phyloP scores from a whole-genome alignment of 2,888 invertebrate genomes.

The Lochmaea crataegi region DNA sequence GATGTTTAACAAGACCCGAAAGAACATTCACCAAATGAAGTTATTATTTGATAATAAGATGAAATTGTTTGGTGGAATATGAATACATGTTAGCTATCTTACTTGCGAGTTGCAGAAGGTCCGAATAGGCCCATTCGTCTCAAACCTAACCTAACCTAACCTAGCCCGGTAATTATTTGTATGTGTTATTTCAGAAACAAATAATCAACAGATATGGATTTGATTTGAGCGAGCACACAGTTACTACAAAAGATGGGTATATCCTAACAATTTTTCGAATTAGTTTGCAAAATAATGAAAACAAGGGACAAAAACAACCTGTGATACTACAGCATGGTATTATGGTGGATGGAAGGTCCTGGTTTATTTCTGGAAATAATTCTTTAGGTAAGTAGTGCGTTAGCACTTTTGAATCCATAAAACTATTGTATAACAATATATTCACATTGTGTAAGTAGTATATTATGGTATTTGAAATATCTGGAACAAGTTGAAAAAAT shows the following conservation, averaged over 20 bases:
- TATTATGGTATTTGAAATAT: no score
- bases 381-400: constrained; percentile 44
- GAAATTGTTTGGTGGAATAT: no score
- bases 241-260: constrained; percentile 84
- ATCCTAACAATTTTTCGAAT: constrained; percentile 69
- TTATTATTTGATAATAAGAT: no score
- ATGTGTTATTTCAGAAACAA: background rate
- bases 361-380: constrained; percentile 47
- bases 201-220: constrained; percentile 68
- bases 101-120: no score
- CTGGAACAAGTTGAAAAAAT: no score
- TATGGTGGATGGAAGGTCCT: constrained; percentile 42
- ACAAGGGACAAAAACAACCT: constrained; percentile 35
- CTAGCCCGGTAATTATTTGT: no score
- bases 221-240: constrained; percentile 73
- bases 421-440: background rate
- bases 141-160: no score
- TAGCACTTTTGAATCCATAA: background rate
- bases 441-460: no score
- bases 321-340: constrained; percentile 50
- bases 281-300: constrained; percentile 29
- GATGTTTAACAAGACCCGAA: no score
- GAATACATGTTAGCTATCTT: no score
- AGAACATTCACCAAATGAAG: no score
- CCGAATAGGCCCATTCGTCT: no score